Evolutionary conservation across 2,113 vertebrate genomes (phyloP).

Genomic region (Cranoglanis bouderius): DNA sequence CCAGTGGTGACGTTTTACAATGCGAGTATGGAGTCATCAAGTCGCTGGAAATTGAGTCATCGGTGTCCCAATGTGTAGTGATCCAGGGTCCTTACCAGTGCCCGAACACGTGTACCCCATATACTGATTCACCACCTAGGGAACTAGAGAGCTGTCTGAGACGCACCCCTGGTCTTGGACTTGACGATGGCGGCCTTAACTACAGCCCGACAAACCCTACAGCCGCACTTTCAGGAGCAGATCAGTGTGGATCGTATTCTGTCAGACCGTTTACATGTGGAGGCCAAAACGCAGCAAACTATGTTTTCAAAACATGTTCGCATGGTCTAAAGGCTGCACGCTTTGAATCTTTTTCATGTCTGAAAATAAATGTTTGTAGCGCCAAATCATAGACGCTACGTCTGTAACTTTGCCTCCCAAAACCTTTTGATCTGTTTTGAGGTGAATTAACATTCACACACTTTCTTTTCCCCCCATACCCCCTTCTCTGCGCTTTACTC

Average conservation of each 20-base stretch:
- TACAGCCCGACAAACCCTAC: background rate
- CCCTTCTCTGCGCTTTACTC: background rate
- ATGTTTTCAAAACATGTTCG: background rate
- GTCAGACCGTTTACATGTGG: background rate
- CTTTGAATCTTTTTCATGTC: background rate
- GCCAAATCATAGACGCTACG: background rate
- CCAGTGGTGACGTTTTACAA: too few species aligned
- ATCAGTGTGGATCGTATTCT: too few species aligned
- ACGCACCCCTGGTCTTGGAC: background rate
- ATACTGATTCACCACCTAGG: too few species aligned
- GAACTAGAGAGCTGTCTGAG: too few species aligned
- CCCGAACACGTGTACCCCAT: too few species aligned
- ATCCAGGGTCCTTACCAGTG: too few species aligned
- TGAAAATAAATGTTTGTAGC: background rate
- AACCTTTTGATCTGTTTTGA: constrained; percentile 7
- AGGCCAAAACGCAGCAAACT: background rate
- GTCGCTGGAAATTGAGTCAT: too few species aligned
- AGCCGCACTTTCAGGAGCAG: too few species aligned
- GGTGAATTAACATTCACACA: constrained; percentile 14
- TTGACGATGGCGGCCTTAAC: background rate
- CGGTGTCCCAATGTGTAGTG: too few species aligned
- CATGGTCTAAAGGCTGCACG: background rate
- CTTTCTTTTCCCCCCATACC: background rate
- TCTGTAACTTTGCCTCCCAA: background rate
- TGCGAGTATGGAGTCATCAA: too few species aligned